Percentiles rank a stretch among this genome's conserved stretches.
Evolutionary conservation across 2,113 vertebrate species (phyloP).

Genomic region (Delphinus delphis): DNA sequence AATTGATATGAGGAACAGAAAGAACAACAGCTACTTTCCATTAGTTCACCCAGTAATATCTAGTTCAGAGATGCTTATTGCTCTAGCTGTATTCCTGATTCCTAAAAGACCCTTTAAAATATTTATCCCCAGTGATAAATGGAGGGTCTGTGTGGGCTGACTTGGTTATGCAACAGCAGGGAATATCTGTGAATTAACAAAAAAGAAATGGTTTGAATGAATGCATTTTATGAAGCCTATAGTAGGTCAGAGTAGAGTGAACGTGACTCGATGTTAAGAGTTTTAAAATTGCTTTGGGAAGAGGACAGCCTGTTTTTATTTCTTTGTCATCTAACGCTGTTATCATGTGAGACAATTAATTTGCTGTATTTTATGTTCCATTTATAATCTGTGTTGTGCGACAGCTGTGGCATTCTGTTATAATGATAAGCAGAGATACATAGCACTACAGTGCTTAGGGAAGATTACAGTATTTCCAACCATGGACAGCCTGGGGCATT

Average conservation of each 20-base stretch:
- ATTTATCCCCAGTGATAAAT: not conserved
- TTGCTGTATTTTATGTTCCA: constrained; percentile 33
- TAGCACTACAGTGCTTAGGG: not conserved
- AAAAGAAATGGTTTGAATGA: not conserved
- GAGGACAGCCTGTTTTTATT: constrained; percentile 37
- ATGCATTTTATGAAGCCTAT: not conserved
- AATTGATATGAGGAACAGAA: not conserved
- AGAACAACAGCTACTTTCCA: not conserved
- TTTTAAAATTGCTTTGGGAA: constrained; percentile 39
- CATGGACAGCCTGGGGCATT: not conserved
- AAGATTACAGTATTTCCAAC: not conserved
- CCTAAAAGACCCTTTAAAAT: not conserved
- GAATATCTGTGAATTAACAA: not conserved
- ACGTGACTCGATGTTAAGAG: not conserved
- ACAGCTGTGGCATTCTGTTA: not conserved
- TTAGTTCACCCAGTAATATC: not conserved
- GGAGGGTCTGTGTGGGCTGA: not conserved
- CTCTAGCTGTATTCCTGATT: not conserved
- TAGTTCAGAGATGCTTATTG: not conserved
- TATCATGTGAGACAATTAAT: constrained; percentile 55
- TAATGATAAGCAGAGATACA: constrained; percentile 41
- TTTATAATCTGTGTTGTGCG: not conserved
- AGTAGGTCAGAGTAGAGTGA: not conserved
- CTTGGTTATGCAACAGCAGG: not conserved
- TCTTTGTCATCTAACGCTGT: constrained; percentile 24